phyloP scores from a whole-genome alignment of 2,888 invertebrate species.

The Cheilosia vulpina region DNA sequence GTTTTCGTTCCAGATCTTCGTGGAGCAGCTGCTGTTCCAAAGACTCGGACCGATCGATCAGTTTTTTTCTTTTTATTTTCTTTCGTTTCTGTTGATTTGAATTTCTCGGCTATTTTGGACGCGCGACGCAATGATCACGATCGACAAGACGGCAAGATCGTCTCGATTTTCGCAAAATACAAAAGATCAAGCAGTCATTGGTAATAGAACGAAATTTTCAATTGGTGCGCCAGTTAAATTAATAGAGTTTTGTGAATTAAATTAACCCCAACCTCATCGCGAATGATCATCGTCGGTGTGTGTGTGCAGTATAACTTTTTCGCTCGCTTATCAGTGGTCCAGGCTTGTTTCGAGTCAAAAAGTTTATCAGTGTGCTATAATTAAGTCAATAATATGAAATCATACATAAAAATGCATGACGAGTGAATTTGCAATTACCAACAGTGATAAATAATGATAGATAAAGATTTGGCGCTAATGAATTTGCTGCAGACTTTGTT shows the following conservation, averaged over 20 bases:
- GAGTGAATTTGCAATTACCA: slow-evolving; percentile 24
- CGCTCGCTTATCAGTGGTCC: slow-evolving; percentile 40
- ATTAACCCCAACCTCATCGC: slow-evolving; percentile 42
- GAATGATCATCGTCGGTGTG: slow-evolving; percentile 32
- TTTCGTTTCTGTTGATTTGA: not conserved
- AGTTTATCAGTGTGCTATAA: slow-evolving; percentile 54
- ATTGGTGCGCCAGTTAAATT: not conserved
- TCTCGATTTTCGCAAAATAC: slow-evolving; percentile 14
- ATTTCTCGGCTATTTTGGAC: slow-evolving; percentile 8
- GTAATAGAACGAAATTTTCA: slow-evolving; percentile 30
- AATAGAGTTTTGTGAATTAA: slow-evolving; percentile 10
- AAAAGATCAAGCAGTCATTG: slow-evolving; percentile 26
- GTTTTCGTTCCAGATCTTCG: slow-evolving; percentile 74
- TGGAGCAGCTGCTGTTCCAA: slow-evolving; percentile 66
- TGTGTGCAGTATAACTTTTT: not conserved
- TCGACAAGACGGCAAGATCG: slow-evolving; percentile 30
- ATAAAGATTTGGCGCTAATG: slow-evolving; percentile 48
- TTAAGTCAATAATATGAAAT: slow-evolving; percentile 16
- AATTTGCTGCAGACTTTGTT: slow-evolving; percentile 29
- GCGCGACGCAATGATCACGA: slow-evolving; percentile 31
- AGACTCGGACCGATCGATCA: slow-evolving; percentile 8
- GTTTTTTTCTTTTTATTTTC: slow-evolving; percentile 10
- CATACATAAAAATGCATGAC: slow-evolving; percentile 19
- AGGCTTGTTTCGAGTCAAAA: slow-evolving; percentile 18
- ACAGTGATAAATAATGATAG: slow-evolving; percentile 30